Evolutionary conservation across 2,888 invertebrate genomes (phyloP).

Genomic region (Mycogona germanica): DNA sequence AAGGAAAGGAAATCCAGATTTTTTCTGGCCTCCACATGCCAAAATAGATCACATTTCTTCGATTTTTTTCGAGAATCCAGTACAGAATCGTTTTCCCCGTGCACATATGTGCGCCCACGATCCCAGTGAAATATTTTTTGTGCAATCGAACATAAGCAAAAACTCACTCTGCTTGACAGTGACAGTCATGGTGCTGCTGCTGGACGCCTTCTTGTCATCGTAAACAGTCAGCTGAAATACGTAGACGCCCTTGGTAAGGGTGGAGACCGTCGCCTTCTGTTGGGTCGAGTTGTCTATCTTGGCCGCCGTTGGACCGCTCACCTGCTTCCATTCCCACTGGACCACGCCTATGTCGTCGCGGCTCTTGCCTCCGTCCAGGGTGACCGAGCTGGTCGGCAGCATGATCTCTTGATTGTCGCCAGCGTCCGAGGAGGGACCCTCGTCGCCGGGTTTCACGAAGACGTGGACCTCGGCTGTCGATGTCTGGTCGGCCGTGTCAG

Average conservation of each 20-base stretch:
- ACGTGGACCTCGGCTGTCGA: constrained; percentile 81
- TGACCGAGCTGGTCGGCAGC: constrained; percentile 66
- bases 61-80: background rate
- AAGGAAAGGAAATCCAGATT: constrained; percentile 23
- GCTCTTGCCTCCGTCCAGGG: constrained; percentile 62
- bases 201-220: constrained; percentile 75
- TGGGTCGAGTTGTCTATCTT: constrained; percentile 28
- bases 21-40: background rate
- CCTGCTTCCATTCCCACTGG: constrained; percentile 70
- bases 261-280: constrained; percentile 49
- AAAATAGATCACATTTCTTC: too few species aligned
- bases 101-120: too few species aligned
- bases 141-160: background rate
- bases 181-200: constrained; percentile 54
- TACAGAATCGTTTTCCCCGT: too few species aligned
- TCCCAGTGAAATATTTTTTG: too few species aligned
- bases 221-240: constrained; percentile 60
- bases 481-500: constrained; percentile 77
- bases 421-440: constrained; percentile 40
- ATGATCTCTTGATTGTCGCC: constrained; percentile 52
- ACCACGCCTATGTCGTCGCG: constrained; percentile 69
- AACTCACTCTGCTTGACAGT: constrained; percentile 73
- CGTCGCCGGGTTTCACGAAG: constrained; percentile 65
- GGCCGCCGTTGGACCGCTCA: constrained; percentile 48
- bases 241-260: constrained; percentile 72